Conservation (phyloP, 2,888 invertebrate genomes). For the Lottia gigantea region DNA sequence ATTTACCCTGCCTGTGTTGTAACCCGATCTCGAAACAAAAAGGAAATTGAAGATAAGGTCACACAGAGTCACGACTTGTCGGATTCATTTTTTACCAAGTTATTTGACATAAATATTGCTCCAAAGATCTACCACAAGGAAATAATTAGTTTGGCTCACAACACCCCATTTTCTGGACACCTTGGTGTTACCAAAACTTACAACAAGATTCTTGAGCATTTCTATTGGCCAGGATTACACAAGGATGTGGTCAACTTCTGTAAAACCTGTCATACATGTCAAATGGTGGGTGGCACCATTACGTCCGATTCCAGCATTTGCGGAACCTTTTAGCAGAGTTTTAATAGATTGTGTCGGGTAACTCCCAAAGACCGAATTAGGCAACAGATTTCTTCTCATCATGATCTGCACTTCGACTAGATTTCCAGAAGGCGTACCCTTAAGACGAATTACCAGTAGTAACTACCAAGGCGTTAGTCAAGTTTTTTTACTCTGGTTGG, state of each 20-base stretch:
- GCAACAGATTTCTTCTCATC: slow-evolving; percentile 28
- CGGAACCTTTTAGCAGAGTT: slow-evolving; percentile 28
- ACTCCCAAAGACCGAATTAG: slow-evolving; percentile 23
- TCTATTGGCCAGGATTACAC: slow-evolving; percentile 27
- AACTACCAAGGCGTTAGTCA: slow-evolving; percentile 14
- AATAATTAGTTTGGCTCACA: slow-evolving; percentile 27
- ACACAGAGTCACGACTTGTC: no score
- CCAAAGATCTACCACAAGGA: not conserved
- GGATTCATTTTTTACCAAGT: no score
- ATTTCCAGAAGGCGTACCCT: slow-evolving; percentile 40
- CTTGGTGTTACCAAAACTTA: slow-evolving; percentile 28
- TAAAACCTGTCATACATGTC: slow-evolving; percentile 26
- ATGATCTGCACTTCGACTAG: slow-evolving; percentile 29
- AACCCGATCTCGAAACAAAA: no score
- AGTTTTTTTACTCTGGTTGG: slow-evolving; percentile 15
- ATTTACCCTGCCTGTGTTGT: no score
- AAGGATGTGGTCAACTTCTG: slow-evolving; percentile 22
- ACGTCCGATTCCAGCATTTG: slow-evolving; percentile 22
- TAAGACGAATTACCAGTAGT: slow-evolving; percentile 29
- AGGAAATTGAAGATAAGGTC: no score
- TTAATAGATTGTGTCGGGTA: slow-evolving; percentile 33
- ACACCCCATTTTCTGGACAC: slow-evolving; percentile 26
- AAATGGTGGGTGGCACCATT: slow-evolving; percentile 25
- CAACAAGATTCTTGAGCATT: slow-evolving; percentile 20
- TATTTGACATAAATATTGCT: no score